Percentiles rank a stretch among this genome's conserved stretches.
phyloP scores from a whole-genome alignment of 2,888 invertebrate species.

The Gortyna flavago region DNA sequence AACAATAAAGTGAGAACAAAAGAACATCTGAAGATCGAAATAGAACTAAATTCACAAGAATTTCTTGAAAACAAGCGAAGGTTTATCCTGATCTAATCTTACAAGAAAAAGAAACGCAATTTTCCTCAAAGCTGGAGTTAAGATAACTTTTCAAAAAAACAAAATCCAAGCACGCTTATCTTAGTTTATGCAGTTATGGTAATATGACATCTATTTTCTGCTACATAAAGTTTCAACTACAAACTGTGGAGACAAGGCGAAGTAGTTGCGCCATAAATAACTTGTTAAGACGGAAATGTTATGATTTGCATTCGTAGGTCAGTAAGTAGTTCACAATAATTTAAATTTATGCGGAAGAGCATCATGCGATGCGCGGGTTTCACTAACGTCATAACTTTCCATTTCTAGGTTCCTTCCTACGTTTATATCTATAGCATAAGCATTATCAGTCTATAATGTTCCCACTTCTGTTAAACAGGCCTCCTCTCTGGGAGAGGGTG shows the following conservation, averaged over 20 bases:
- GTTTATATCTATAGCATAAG: not conserved
- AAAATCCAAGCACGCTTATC: constrained; percentile 8
- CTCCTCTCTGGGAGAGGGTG: not conserved
- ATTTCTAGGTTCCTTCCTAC: constrained; percentile 58
- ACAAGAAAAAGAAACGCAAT: constrained; percentile 27
- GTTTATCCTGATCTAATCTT: constrained; percentile 22
- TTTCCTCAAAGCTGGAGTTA: constrained; percentile 37
- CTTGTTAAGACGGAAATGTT: constrained; percentile 74
- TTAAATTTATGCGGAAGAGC: constrained; percentile 74
- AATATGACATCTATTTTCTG: constrained; percentile 40
- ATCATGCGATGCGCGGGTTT: constrained; percentile 56
- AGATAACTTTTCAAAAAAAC: constrained; percentile 29
- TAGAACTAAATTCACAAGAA: constrained; percentile 18
- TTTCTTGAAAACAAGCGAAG: constrained; percentile 26
- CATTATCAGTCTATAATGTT: not conserved
- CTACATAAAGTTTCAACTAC: constrained; percentile 21
- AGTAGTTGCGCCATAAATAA: constrained; percentile 71
- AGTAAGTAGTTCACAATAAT: constrained; percentile 73
- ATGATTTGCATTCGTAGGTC: constrained; percentile 76
- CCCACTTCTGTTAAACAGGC: not conserved
- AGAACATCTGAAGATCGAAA: constrained; percentile 14
- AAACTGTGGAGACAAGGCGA: constrained; percentile 24
- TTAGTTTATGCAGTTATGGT: constrained; percentile 24
- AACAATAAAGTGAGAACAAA: constrained; percentile 13
- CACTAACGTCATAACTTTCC: constrained; percentile 65